phyloP scores from a whole-genome alignment of 1,140 invertebrate genomes.

The Calliphora vicina region DNA sequence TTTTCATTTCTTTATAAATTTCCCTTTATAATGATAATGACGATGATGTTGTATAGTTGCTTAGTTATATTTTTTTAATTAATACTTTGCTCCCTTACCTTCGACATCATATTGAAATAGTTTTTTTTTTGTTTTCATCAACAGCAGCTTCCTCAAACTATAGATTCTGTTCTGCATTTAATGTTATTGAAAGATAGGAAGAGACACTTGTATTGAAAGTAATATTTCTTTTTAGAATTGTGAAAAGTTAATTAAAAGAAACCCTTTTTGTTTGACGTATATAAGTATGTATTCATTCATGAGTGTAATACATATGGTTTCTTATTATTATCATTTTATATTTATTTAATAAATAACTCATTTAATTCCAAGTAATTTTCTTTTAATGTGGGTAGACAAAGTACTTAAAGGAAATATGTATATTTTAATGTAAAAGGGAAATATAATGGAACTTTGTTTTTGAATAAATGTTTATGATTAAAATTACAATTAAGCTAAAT shows the following conservation, averaged over 20 bases:
- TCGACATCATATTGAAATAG: not conserved
- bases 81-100: not conserved
- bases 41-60: not conserved
- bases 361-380: not conserved
- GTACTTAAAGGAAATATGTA: too few species aligned
- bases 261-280: not conserved
- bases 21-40: not conserved
- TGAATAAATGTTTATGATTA: too few species aligned
- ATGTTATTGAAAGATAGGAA: not conserved
- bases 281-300: too few species aligned
- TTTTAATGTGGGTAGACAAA: too few species aligned
- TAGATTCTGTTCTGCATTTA: not conserved
- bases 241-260: not conserved
- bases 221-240: not conserved
- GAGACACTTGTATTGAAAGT: not conserved
- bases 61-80: conserved; percentile 13
- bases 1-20: not conserved
- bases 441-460: too few species aligned
- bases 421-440: too few species aligned
- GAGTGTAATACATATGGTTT: not conserved
- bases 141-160: not conserved
- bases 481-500: too few species aligned
- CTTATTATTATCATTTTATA: not conserved
- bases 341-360: not conserved
- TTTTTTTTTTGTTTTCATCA: not conserved